Conservation (phyloP, 1,140 invertebrate genomes). For the Physella acuta region DNA sequence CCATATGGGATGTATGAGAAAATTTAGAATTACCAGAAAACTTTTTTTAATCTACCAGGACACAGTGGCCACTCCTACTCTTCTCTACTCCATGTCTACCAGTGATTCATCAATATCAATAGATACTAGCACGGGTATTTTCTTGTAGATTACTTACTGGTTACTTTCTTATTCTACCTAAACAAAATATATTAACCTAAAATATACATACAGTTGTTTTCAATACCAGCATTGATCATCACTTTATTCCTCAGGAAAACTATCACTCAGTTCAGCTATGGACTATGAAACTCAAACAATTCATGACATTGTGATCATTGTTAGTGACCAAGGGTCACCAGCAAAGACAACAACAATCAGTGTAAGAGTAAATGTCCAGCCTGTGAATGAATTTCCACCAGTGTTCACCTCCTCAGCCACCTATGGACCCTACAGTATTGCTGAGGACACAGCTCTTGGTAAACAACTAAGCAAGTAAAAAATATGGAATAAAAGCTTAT, state of each 20-base stretch:
- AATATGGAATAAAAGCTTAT: not conserved
- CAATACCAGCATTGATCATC: too few species aligned
- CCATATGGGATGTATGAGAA: not conserved
- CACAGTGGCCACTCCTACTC: constrained; percentile 16
- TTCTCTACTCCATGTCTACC: constrained; percentile 35
- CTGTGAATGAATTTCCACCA: constrained; percentile 12
- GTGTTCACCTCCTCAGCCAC: not conserved
- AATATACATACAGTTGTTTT: too few species aligned
- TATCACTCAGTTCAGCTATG: not conserved
- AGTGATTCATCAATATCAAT: constrained; percentile 34
- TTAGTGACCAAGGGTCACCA: not conserved
- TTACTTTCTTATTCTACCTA: too few species aligned
- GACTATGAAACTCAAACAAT: constrained; percentile 11
- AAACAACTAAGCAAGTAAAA: not conserved
- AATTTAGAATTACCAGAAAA: not conserved
- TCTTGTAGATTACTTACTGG: too few species aligned
- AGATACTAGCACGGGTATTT: constrained; percentile 33
- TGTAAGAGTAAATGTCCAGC: not conserved
- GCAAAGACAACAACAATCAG: not conserved
- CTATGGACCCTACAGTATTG: constrained; percentile 1
- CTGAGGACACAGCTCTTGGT: constrained; percentile 2
- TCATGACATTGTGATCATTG: not conserved
- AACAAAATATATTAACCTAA: too few species aligned
- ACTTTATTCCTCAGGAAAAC: constrained; percentile 8
- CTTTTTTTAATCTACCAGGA: too few species aligned